These are phyloP conservation scores for Atopsyche davidsoni DNA, from an alignment of 1,140 invertebrate genomes.

Conservation along the genomic window DNA sequence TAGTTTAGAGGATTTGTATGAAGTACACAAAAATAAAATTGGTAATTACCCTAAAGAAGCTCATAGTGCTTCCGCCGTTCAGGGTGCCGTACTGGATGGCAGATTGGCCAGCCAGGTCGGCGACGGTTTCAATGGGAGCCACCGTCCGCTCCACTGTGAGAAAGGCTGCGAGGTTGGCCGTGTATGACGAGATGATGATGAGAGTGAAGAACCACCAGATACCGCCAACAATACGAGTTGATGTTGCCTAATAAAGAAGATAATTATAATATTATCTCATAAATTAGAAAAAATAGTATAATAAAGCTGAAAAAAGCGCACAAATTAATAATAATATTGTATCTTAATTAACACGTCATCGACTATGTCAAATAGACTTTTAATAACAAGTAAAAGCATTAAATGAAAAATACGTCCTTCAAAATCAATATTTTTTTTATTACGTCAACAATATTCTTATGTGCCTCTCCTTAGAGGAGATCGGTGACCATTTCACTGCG, in stretches of 20 bases:
- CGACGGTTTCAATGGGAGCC: constrained; percentile 92
- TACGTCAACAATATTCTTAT: too few relatives aligned
- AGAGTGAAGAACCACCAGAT: constrained; percentile 99
- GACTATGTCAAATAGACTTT: too few relatives aligned
- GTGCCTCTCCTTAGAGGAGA: too few relatives aligned
- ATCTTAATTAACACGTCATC: not conserved
- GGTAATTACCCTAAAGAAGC: constrained; percentile 92
- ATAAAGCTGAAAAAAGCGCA: constrained; percentile 24
- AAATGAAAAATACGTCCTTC: too few relatives aligned
- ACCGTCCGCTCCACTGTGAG: constrained; percentile 95
- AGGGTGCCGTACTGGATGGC: constrained; percentile 92
- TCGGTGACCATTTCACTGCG: too few relatives aligned
- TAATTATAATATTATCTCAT: not conserved
- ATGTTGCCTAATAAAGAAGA: constrained; percentile 68
- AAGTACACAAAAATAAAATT: too few relatives aligned
- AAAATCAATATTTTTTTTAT: too few relatives aligned
- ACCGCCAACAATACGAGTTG: constrained; percentile 86
- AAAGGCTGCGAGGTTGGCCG: constrained; percentile 94
- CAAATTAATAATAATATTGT: not conserved
- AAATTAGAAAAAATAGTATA: too few relatives aligned
- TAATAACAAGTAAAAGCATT: too few relatives aligned
- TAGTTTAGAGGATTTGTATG: too few relatives aligned
- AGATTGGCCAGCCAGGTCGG: constrained; percentile 89
- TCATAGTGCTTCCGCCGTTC: constrained; percentile 91
- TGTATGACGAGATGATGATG: constrained; percentile 97